These are phyloP conservation scores for Sapayoa aenigma DNA, from an alignment of 2,113 vertebrate species.

Conservation along the genomic window DNA sequence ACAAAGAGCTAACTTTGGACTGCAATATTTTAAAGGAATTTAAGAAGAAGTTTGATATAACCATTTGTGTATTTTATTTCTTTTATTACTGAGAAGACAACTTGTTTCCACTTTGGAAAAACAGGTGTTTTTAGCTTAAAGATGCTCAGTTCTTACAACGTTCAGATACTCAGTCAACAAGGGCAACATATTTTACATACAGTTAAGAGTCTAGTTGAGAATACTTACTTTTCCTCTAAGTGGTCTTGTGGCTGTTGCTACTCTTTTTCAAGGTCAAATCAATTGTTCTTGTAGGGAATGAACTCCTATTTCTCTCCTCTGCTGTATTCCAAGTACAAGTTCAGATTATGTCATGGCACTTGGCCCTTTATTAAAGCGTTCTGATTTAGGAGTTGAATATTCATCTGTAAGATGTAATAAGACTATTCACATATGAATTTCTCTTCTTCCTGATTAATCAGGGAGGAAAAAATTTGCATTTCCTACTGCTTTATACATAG, in stretches of 20 bases:
- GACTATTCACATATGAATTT: background rate
- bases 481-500: background rate
- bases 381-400: background rate
- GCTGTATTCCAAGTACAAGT: background rate
- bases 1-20: background rate
- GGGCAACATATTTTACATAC: background rate
- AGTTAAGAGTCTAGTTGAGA: background rate
- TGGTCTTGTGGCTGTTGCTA: background rate
- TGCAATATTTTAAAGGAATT: background rate
- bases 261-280: background rate
- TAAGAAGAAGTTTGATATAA: background rate
- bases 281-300: background rate
- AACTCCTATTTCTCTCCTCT: background rate
- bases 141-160: background rate
- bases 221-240: background rate
- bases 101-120: background rate
- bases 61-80: background rate
- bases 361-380: background rate
- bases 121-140: background rate
- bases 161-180: background rate
- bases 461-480: background rate
- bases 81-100: background rate
- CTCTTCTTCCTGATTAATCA: background rate
- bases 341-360: background rate
- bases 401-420: background rate